These are phyloP conservation scores for Nyctalus aviator DNA, from an alignment of 2,797 vertebrate species.

Conservation along the genomic window DNA sequence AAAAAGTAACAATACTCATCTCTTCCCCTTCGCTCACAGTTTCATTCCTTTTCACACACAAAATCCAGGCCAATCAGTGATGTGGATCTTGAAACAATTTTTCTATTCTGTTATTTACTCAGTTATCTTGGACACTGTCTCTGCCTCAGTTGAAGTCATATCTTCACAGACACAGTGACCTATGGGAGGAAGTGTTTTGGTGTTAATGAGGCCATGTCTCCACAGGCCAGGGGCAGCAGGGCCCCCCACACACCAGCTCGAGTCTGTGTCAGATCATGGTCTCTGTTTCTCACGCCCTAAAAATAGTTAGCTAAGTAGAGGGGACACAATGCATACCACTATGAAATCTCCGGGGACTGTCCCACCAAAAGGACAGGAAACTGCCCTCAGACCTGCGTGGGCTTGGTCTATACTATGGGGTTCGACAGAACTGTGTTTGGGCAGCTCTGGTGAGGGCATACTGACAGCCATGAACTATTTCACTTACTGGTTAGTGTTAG, in stretches of 20 bases:
- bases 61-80: neutral
- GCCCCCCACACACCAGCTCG: neutral
- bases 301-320: neutral
- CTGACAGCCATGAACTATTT: neutral
- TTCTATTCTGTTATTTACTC: slow-evolving; percentile 49
- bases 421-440: neutral
- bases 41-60: neutral
- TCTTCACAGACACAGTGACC: neutral
- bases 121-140: neutral
- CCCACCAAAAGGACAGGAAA: neutral
- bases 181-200: neutral
- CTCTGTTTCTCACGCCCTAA: slow-evolving; percentile 46
- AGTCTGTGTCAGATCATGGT: neutral
- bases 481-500: neutral
- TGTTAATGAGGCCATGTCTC: neutral
- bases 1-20: neutral
- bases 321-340: neutral
- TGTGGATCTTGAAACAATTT: neutral
- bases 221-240: fast-evolving
- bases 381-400: neutral
- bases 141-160: neutral
- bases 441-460: neutral
- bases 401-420: neutral
- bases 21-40: neutral
- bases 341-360: neutral